phyloP scores from a whole-genome alignment of 1,140 invertebrate genomes.

The Zaprionus tsacasi region DNA sequence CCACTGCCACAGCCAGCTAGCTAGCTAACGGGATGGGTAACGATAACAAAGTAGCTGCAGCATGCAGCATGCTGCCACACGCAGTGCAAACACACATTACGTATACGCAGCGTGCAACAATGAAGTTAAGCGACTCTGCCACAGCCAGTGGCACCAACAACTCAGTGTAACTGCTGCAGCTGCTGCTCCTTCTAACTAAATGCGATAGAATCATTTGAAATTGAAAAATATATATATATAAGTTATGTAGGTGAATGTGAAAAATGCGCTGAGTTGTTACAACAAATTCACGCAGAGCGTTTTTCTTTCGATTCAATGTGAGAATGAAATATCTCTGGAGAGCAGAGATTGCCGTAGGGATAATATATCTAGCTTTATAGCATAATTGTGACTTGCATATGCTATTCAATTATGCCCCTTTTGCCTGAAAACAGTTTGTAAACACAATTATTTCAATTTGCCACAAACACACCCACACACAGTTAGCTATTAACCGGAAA shows the following conservation, averaged over 20 bases:
- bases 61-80: conserved; percentile 33
- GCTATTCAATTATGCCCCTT: neutral
- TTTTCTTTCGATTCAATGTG: neutral
- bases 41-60: conserved; percentile 72
- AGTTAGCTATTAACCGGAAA: conserved; percentile 39
- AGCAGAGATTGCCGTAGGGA: neutral
- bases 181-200: conserved; percentile 54
- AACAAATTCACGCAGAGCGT: conserved; percentile 22
- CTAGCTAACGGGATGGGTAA: conserved; percentile 8
- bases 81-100: conserved; percentile 58
- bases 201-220: conserved; percentile 74
- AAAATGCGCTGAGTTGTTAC: conserved; percentile 35
- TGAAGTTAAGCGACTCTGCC: conserved; percentile 52
- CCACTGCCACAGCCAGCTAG: conserved; percentile 10
- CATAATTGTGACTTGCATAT: neutral
- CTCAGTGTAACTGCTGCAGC: no score
- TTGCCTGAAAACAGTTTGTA: neutral
- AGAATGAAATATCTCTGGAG: neutral
- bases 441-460: conserved; percentile 44
- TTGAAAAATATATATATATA: conserved; percentile 55
- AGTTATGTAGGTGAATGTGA: neutral
- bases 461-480: neutral
- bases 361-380: neutral
- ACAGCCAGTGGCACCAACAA: conserved; percentile 40
- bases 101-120: conserved; percentile 77